These are phyloP conservation scores for Argya squamiceps DNA, from an alignment of 2,797 vertebrate species.

Conservation along the genomic window DNA sequence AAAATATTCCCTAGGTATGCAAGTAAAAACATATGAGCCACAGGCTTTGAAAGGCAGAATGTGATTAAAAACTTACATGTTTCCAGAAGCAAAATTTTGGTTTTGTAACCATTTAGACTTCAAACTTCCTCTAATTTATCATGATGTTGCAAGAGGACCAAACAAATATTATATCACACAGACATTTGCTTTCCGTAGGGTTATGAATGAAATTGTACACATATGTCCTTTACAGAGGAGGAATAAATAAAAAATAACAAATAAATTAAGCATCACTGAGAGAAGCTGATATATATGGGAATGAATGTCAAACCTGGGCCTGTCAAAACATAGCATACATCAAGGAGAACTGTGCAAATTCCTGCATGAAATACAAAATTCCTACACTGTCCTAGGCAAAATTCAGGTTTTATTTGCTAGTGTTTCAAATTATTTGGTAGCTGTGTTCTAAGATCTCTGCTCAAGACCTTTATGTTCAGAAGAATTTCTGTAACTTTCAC, in stretches of 20 bases:
- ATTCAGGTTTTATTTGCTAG: not conserved
- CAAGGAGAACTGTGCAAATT: not conserved
- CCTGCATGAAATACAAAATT: not conserved
- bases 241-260: not conserved
- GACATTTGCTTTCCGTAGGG: not conserved
- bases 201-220: not conserved
- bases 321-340: not conserved
- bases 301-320: not conserved
- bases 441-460: not conserved
- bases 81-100: not conserved
- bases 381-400: not conserved
- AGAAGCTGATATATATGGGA: not conserved
- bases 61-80: not conserved
- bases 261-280: not conserved
- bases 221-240: not conserved
- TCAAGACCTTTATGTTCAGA: not conserved
- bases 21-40: not conserved
- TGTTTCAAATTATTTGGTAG: not conserved
- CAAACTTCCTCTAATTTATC: not conserved
- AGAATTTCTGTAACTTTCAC: not conserved
- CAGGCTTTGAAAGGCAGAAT: not conserved
- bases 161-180: not conserved
- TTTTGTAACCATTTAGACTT: not conserved
- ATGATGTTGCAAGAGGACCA: not conserved
- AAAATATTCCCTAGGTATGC: not conserved